These are phyloP conservation scores for Caenorhabditis latens DNA, from an alignment of 1,140 invertebrate genomes.

Conservation along the genomic window DNA sequence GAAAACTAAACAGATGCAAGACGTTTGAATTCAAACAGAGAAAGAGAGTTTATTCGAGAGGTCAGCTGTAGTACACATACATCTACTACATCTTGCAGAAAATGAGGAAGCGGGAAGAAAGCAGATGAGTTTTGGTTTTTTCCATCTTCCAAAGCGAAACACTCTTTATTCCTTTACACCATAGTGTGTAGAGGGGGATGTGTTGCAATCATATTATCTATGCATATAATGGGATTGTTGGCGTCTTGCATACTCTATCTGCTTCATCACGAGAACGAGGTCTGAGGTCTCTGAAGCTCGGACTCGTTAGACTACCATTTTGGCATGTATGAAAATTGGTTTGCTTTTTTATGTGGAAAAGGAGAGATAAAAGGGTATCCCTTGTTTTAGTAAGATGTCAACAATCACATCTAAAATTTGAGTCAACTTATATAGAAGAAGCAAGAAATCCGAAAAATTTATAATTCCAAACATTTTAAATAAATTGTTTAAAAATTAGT, in stretches of 20 bases:
- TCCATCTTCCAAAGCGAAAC: conserved; percentile 6
- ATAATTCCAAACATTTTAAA: no score
- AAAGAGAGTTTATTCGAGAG: conserved; percentile 21
- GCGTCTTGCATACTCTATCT: conserved; percentile 46
- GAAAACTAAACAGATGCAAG: not conserved
- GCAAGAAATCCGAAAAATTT: no score
- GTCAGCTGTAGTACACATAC: conserved; percentile 34
- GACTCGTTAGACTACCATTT: conserved; percentile 4
- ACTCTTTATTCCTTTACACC: conserved; percentile 52
- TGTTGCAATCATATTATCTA: conserved; percentile 54
- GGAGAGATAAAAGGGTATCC: no score
- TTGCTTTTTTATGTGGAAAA: not conserved
- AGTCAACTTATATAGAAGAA: no score
- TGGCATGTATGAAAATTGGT: conserved; percentile 9
- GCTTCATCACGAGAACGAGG: conserved; percentile 30
- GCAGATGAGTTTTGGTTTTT: conserved; percentile 6
- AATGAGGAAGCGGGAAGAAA: not conserved
- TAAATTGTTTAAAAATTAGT: no score
- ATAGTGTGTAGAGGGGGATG: not conserved
- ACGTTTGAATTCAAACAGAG: not conserved
- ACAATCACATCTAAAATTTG: no score
- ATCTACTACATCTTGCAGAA: conserved; percentile 3
- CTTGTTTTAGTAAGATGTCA: no score
- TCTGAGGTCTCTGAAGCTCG: not conserved
- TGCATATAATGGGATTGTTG: conserved; percentile 56